Evolutionary conservation across 2,797 vertebrate genomes (phyloP).

Genomic region (Picus viridis): DNA sequence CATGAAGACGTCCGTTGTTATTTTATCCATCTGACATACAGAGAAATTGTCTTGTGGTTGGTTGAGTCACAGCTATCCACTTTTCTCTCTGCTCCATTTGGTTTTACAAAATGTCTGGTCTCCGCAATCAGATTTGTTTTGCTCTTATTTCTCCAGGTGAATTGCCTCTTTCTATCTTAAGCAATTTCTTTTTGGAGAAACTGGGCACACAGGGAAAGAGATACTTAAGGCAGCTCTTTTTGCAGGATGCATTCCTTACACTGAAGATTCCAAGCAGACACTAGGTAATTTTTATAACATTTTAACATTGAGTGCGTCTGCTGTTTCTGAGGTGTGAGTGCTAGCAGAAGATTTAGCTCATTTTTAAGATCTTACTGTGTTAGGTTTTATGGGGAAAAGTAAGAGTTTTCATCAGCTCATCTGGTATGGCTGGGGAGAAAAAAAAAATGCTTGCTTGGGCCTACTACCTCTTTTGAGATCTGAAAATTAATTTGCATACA

Average conservation of each 20-base stretch:
- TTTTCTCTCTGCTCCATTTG: background rate
- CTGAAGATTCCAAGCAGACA: background rate
- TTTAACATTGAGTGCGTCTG: background rate
- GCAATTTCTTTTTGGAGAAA: background rate
- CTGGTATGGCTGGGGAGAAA: background rate
- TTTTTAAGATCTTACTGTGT: background rate
- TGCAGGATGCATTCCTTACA: background rate
- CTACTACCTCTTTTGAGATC: background rate
- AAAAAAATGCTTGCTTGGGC: background rate
- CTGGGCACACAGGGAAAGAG: background rate
- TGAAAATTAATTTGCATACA: conserved; percentile 37
- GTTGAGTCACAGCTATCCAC: background rate
- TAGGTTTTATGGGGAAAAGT: background rate
- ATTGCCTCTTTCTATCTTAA: conserved; percentile 7
- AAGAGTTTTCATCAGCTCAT: background rate
- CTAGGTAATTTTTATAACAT: background rate
- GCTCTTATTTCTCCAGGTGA: conserved; percentile 18
- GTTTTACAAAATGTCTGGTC: background rate
- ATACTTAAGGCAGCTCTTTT: background rate
- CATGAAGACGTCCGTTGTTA: background rate
- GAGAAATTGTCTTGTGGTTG: background rate
- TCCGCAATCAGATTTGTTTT: background rate
- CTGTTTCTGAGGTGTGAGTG: background rate
- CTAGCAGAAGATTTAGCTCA: background rate
- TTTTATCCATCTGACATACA: background rate